These are phyloP conservation scores for Thalassophryne amazonica DNA, from an alignment of 2,797 vertebrate species.

Conservation along the genomic window DNA sequence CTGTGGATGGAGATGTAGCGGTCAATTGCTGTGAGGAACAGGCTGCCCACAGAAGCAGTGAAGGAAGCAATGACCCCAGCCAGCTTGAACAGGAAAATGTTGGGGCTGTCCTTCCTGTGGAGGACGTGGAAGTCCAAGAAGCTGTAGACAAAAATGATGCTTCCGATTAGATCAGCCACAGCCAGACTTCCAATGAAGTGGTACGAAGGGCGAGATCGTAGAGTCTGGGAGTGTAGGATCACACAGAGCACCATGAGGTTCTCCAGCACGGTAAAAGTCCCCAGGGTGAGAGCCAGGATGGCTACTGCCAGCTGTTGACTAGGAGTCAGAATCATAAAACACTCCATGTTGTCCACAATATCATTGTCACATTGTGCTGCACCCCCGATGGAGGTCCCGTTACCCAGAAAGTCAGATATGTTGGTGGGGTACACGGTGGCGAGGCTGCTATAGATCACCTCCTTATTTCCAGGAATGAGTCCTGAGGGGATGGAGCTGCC, in stretches of 20 bases:
- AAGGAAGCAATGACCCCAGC: constrained; percentile 97
- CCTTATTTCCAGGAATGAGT: constrained; percentile 85
- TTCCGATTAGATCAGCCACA: constrained; percentile 94
- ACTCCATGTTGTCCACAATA: constrained; percentile 96
- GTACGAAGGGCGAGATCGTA: constrained; percentile 94
- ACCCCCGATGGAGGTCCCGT: constrained; percentile 79
- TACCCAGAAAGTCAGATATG: constrained; percentile 82
- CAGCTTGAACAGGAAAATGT: constrained; percentile 94
- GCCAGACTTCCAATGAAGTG: constrained; percentile 98
- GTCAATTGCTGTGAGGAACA: constrained; percentile 98
- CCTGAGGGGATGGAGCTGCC: constrained; percentile 83
- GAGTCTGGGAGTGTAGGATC: constrained; percentile 91
- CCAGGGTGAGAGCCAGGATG: constrained; percentile 90
- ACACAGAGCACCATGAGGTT: constrained; percentile 95
- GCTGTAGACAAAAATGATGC: constrained; percentile 98
- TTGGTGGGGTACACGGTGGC: constrained; percentile 86
- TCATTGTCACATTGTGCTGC: constrained; percentile 89
- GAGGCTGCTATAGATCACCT: constrained; percentile 74
- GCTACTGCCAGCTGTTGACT: constrained; percentile 92
- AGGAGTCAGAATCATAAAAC: constrained; percentile 98
- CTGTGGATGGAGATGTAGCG: constrained; percentile 97
- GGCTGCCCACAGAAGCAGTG: constrained; percentile 95
- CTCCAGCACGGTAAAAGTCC: constrained; percentile 96
- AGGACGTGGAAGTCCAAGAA: constrained; percentile 98
- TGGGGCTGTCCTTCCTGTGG: constrained; percentile 93